A percentile compares a stretch with the other conserved stretches of the same genome.
Conservation (phyloP, 2,888 invertebrate genomes). For the Lycocerus yunnanus region DNA sequence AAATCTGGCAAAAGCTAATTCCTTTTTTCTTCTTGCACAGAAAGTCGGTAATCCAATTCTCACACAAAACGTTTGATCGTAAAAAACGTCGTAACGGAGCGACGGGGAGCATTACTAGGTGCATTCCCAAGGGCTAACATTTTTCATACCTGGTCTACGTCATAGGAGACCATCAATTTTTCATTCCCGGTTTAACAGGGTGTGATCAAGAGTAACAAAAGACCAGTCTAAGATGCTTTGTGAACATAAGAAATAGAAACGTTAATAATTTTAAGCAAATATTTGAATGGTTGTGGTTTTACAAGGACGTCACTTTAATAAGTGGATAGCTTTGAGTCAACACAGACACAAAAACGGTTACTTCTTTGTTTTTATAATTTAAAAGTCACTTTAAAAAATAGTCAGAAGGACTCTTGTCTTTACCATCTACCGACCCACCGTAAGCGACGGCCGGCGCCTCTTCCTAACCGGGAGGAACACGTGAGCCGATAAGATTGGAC, state of each 20-base stretch:
- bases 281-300: background rate
- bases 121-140: slow-evolving; percentile 37
- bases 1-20: slow-evolving; percentile 26
- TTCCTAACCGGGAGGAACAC: background rate
- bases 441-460: background rate
- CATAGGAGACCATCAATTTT: slow-evolving; percentile 30
- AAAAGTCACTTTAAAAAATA: background rate
- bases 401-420: background rate
- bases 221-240: slow-evolving; percentile 5
- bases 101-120: slow-evolving; percentile 23
- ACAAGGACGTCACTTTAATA: background rate
- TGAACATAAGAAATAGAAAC: background rate
- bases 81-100: slow-evolving; percentile 23
- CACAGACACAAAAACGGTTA: background rate
- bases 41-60: slow-evolving; percentile 30
- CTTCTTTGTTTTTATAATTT: background rate
- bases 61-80: slow-evolving; percentile 32
- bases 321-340: background rate
- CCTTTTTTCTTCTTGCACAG: slow-evolving; percentile 17
- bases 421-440: background rate
- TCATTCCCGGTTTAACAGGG: slow-evolving; percentile 34
- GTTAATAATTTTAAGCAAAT: background rate
- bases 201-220: slow-evolving; percentile 36
- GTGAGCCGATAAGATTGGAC: background rate
- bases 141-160: slow-evolving; percentile 33